phyloP scores from a whole-genome alignment of 2,888 invertebrate species.

The Hydrotaea diabolus region DNA sequence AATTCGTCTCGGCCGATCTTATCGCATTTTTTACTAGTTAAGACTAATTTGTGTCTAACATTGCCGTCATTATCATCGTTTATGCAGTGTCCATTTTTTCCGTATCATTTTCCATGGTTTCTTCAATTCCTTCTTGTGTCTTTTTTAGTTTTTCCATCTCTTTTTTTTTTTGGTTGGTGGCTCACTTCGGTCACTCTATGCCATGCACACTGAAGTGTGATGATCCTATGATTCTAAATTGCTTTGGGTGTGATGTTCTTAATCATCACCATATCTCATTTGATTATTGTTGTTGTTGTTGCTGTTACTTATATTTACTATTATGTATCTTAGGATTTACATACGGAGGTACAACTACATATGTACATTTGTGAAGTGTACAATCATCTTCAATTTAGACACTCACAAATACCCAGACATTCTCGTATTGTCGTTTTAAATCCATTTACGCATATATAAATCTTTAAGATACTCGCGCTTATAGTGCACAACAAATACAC shows the following conservation, averaged over 20 bases:
- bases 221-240: conserved; percentile 51
- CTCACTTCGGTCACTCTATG: conserved; percentile 41
- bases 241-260: conserved; percentile 63
- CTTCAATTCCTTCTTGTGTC: neutral
- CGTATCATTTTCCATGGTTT: neutral
- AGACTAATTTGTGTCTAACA: too few relatives aligned
- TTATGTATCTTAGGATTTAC: neutral
- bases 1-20: too few relatives aligned
- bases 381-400: conserved; percentile 13
- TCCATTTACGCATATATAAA: too few relatives aligned
- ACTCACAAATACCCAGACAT: neutral
- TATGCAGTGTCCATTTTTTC: neutral
- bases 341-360: neutral
- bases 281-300: conserved; percentile 17
- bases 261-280: conserved; percentile 46
- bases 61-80: neutral
- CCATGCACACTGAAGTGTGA: neutral
- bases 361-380: neutral
- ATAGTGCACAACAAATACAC: too few relatives aligned
- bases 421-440: neutral
- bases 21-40: too few relatives aligned
- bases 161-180: conserved; percentile 5
- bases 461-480: too few relatives aligned
- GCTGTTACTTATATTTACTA: conserved; percentile 11
- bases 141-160: neutral